These are phyloP conservation scores for Paracyclopina nana DNA, from an alignment of 1,140 invertebrate genomes.

Conservation along the genomic window DNA sequence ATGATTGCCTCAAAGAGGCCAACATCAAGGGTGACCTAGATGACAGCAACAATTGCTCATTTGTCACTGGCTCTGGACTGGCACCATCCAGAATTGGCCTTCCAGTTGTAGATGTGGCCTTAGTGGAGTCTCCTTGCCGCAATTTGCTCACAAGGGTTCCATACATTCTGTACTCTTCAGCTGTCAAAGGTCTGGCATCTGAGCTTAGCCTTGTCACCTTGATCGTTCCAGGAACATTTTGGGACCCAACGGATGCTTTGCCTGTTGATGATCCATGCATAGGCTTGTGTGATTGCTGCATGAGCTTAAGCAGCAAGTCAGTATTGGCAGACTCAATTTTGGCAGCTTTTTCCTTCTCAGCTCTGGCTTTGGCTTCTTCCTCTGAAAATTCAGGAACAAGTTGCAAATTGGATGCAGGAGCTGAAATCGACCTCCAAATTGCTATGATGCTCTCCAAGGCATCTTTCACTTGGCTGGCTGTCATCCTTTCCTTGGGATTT, in stretches of 20 bases:
- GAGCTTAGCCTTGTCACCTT: not conserved
- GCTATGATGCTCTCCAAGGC: conserved; percentile 30
- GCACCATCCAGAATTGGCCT: too few species aligned
- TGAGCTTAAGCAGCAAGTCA: conserved; percentile 1
- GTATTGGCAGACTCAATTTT: not conserved
- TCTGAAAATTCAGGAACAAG: not conserved
- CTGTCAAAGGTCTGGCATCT: conserved; percentile 3
- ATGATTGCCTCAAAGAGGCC: too few species aligned
- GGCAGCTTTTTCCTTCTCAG: not conserved
- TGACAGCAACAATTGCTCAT: too few species aligned
- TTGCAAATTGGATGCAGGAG: conserved; percentile 2
- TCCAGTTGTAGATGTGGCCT: too few species aligned
- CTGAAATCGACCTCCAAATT: conserved; percentile 24
- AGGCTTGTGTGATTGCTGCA: too few species aligned
- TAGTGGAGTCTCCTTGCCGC: too few species aligned
- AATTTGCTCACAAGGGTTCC: not conserved
- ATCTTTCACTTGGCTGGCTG: conserved; percentile 37
- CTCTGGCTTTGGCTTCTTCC: not conserved
- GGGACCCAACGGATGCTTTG: not conserved
- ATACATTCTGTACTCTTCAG: conserved; percentile 8
- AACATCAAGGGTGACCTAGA: too few species aligned
- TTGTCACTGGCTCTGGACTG: too few species aligned
- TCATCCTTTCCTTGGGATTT: conserved; percentile 35
- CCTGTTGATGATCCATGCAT: not conserved
- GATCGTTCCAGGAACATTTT: not conserved